Base-by-base conservation (phyloP, 2,113 vertebrate species). In the Zosterops lateralis region DNA sequence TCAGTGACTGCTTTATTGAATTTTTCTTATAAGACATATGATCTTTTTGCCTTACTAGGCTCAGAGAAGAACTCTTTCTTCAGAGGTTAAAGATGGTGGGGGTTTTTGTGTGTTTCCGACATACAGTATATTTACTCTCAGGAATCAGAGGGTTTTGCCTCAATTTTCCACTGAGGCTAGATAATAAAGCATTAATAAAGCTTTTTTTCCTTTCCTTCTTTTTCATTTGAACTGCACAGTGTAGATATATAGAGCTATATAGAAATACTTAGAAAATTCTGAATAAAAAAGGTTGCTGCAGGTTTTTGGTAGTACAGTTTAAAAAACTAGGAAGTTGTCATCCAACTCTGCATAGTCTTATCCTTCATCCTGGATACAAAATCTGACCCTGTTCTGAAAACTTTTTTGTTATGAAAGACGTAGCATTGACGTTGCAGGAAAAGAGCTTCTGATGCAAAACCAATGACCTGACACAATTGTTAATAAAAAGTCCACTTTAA, bases 401-500 rank as follows among this genome's bases (percentile, higher is more conserved):
- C 14, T 65, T 89, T 32, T 54, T 89, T 2, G 0, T 76, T 92
- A 84, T 62, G 54, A 79, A 83, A 95, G 42, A 61, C 40, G 47
- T 28, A 66, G 47, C 58, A 40, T 28, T 96, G 81, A 82, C 0
- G 1, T 85, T 66, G 24, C 50, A 84, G 45, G 15, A 64, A 50
- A 74, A 92, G 54, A 76, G 22, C 48, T 93, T 74, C 82, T 88
- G 38, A 88, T 92, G 79, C 51, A 80, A 90, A 94, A 90, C 67
- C 78, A 73, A 56, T 66, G 85, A 93, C 85, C 78, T 92, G 90
- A 92, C 60, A 90, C 32, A 94, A 64, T 2, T 66, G 20, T 70
- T 94, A 92, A 93, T 82, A 92, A 79, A 85, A 93, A 91, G 82
- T 87, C 66, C 51, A 54, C 32, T 86, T 77, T 66, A 91, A 96